phyloP scores from a whole-genome alignment of 2,888 invertebrate genomes.

The Rhimphoctona megacephalus region DNA sequence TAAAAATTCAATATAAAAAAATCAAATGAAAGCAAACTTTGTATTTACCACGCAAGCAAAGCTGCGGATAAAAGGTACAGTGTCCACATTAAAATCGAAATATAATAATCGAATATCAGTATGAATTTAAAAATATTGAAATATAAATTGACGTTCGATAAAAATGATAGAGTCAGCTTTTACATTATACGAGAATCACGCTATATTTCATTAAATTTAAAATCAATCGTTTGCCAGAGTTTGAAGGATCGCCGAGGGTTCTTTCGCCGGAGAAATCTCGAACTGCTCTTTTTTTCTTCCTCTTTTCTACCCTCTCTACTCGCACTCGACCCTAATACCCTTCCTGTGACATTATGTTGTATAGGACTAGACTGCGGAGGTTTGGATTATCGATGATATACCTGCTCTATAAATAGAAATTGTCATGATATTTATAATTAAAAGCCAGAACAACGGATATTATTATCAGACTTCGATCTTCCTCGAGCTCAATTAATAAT shows the following conservation, averaged over 20 bases:
- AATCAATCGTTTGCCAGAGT: constrained; percentile 19
- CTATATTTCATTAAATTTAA: constrained; percentile 6
- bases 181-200: not conserved
- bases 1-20: not conserved
- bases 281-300: constrained; percentile 25
- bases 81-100: not conserved
- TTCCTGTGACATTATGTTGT: constrained; percentile 17
- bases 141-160: not conserved
- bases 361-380: constrained; percentile 16
- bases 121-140: not conserved
- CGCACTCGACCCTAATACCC: constrained; percentile 62
- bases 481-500: constrained; percentile 38
- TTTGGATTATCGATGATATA: constrained; percentile 58
- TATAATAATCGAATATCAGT: not conserved
- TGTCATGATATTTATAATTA: constrained; percentile 51
- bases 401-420: constrained; percentile 57
- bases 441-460: constrained; percentile 37
- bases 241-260: constrained; percentile 24
- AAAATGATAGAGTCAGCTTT: not conserved
- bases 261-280: constrained; percentile 9
- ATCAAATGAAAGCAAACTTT: not conserved
- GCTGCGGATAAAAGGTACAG: not conserved
- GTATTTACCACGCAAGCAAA: not conserved
- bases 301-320: constrained; percentile 18
- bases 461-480: constrained; percentile 44